phyloP scores from a whole-genome alignment of 2,113 vertebrate species.

The Scopus umbretta region DNA sequence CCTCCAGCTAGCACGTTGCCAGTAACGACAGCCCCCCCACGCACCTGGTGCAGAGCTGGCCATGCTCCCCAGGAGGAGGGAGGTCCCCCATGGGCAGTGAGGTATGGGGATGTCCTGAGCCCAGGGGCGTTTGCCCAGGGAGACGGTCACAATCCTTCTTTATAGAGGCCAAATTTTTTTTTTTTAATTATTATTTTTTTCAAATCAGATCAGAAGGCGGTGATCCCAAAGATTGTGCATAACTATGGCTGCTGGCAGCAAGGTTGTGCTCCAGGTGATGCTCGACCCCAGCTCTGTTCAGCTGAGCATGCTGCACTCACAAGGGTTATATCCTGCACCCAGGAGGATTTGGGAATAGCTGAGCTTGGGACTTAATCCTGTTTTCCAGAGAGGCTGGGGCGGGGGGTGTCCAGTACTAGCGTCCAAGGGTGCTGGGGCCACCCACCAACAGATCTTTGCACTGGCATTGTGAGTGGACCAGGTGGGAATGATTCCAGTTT shows the following conservation, averaged over 20 bases:
- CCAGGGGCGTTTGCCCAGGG: neutral
- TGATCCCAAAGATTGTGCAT: neutral
- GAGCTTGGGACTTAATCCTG: neutral
- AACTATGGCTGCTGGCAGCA: neutral
- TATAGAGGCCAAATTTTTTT: neutral
- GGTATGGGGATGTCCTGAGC: neutral
- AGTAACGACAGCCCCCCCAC: too few relatives aligned
- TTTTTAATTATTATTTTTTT: neutral
- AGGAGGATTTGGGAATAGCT: neutral
- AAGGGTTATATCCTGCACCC: neutral
- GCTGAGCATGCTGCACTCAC: neutral
- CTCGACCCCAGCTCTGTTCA: neutral
- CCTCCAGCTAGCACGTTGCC: neutral
- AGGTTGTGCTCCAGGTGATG: neutral
- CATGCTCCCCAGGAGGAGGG: rapidly evolving
- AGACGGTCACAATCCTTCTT: neutral
- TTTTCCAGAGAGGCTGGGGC: neutral
- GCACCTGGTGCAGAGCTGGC: neutral
- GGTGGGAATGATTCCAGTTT: neutral
- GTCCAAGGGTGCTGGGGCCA: neutral
- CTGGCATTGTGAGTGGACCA: neutral
- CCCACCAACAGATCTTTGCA: neutral
- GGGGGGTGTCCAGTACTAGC: neutral
- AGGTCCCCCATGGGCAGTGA: neutral
- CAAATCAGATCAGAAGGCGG: neutral